These are phyloP conservation scores for Lepisosteus oculatus DNA, from an alignment of 2,113 vertebrate species.

Conservation along the genomic window DNA sequence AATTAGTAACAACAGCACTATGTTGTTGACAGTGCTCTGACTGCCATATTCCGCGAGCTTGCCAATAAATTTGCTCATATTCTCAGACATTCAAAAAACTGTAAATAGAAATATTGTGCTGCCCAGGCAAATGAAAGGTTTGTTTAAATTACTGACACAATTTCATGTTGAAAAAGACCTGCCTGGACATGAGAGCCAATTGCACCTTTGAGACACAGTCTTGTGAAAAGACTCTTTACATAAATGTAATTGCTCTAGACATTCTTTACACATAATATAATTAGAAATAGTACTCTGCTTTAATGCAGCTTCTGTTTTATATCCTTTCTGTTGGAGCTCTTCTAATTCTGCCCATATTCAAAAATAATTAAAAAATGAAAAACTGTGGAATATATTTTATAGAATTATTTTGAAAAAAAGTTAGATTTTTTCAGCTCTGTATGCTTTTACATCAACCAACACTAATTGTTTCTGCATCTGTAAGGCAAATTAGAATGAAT, in stretches of 20 bases:
- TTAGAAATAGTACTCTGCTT: constrained; percentile 4
- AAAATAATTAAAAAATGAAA: too few relatives aligned
- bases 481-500: too few relatives aligned
- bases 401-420: too few relatives aligned
- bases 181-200: constrained; percentile 8
- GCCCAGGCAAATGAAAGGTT: constrained; percentile 21
- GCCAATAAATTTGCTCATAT: neutral
- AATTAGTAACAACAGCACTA: too few relatives aligned
- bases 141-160: constrained; percentile 17
- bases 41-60: neutral
- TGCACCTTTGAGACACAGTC: constrained; percentile 11
- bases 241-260: neutral
- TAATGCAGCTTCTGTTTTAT: too few relatives aligned
- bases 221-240: constrained; percentile 1
- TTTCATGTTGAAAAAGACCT: constrained; percentile 23
- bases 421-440: too few relatives aligned
- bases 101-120: constrained; percentile 19
- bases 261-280: neutral
- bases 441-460: too few relatives aligned
- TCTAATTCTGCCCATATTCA: too few relatives aligned
- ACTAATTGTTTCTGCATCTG: too few relatives aligned
- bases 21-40: neutral
- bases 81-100: constrained; percentile 23
- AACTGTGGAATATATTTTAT: too few relatives aligned
- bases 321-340: neutral